Conservation (phyloP, 2,113 vertebrate genomes). For the Cariama cristata region DNA sequence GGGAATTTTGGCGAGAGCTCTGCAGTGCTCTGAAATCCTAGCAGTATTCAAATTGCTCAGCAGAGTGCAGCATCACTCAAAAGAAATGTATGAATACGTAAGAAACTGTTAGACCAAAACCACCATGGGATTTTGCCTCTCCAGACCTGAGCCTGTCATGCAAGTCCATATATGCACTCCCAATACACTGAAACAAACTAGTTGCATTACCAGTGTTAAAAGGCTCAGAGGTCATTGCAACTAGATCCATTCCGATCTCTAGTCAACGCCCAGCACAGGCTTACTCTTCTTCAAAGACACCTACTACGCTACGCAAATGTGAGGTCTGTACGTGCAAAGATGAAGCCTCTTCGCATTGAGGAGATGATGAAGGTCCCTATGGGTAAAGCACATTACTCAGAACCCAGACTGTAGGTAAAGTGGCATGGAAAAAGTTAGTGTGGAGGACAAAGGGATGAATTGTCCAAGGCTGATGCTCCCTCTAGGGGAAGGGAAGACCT, state of each 20-base stretch:
- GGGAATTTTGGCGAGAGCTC: not conserved
- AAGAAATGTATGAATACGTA: not conserved
- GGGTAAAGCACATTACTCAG: not conserved
- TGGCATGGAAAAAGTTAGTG: not conserved
- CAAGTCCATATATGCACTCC: not conserved
- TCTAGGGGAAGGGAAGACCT: conserved; percentile 39
- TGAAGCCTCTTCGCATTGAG: not conserved
- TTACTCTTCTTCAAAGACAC: not conserved
- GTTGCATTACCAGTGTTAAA: not conserved
- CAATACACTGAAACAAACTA: not conserved
- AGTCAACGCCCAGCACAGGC: fast-evolving
- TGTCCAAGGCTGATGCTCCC: conserved; percentile 25
- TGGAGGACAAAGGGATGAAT: not conserved
- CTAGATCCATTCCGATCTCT: not conserved
- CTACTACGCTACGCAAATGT: not conserved
- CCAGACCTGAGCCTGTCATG: not conserved
- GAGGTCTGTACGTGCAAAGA: not conserved
- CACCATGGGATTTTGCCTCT: not conserved
- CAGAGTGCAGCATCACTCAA: not conserved
- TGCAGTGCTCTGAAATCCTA: not conserved
- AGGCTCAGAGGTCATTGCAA: not conserved
- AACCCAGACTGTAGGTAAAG: not conserved
- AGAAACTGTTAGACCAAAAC: not conserved
- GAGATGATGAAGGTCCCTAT: not conserved
- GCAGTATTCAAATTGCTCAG: not conserved